phyloP scores from a whole-genome alignment of 2,797 vertebrate genomes.

The Enteromius thamalakanensis region DNA sequence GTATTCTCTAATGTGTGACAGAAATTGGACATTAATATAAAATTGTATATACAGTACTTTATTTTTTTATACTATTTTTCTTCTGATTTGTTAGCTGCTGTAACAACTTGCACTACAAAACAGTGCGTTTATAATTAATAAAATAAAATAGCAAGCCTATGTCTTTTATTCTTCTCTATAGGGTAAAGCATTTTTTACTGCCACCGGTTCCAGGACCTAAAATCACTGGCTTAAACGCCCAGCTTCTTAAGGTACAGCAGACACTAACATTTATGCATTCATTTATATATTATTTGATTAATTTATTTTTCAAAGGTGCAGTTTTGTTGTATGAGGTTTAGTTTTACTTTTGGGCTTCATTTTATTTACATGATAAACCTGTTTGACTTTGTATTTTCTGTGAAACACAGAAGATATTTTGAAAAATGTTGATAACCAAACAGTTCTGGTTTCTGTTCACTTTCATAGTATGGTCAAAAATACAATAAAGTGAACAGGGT shows the following conservation, averaged over 20 bases:
- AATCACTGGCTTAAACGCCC: slow-evolving; percentile 88
- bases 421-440: neutral
- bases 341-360: neutral
- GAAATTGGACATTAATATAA: neutral
- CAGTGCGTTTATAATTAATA: neutral
- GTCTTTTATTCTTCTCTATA: slow-evolving; percentile 8
- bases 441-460: neutral
- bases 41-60: neutral
- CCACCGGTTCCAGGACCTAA: slow-evolving; percentile 92
- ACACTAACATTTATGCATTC: neutral
- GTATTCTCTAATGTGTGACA: neutral
- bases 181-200: slow-evolving; percentile 70
- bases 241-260: slow-evolving; percentile 81
- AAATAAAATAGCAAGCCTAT: neutral
- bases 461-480: neutral
- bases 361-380: neutral
- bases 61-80: neutral
- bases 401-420: neutral
- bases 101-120: neutral
- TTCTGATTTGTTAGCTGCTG: neutral
- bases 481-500: neutral
- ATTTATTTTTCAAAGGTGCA: neutral
- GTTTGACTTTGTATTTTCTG: neutral
- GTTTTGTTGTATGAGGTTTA: neutral
- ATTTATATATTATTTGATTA: neutral